These are phyloP conservation scores for Cheiracanthium punctorium DNA, from an alignment of 2,888 invertebrate genomes.

Conservation along the genomic window DNA sequence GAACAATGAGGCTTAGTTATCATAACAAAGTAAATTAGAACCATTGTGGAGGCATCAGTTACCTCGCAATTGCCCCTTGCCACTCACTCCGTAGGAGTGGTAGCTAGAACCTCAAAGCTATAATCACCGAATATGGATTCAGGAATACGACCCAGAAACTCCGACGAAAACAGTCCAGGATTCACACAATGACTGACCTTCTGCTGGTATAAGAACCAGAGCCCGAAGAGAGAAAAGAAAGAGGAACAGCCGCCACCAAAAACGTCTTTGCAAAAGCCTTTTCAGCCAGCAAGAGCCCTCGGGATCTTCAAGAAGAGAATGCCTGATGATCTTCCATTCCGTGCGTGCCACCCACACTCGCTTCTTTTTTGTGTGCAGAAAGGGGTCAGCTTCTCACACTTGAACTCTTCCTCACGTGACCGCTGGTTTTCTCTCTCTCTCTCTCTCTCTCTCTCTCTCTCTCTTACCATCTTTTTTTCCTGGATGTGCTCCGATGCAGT, in stretches of 20 bases:
- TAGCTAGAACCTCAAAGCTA: not conserved
- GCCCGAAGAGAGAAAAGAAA: not conserved
- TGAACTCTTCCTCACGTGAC: constrained; percentile 7
- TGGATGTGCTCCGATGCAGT: not conserved
- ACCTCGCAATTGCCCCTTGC: not conserved
- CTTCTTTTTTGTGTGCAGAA: not conserved
- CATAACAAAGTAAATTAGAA: not conserved
- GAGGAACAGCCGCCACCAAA: not conserved
- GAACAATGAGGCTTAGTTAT: not conserved
- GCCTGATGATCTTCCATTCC: constrained; percentile 12
- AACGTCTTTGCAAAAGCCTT: not conserved
- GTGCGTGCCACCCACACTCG: constrained; percentile 28
- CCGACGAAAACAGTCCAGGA: not conserved
- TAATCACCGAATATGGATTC: constrained; percentile 13
- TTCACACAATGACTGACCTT: not conserved
- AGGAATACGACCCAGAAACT: not conserved
- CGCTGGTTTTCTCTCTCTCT: not conserved
- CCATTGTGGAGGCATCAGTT: not conserved
- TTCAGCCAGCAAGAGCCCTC: not conserved
- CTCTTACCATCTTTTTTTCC: not conserved
- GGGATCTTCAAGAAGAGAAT: not conserved
- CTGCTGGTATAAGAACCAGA: no score
- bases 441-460: no score
- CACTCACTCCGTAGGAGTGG: not conserved
- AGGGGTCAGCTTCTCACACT: constrained; percentile 50